These are phyloP conservation scores for Gymnocheta viridis DNA, from an alignment of 2,888 invertebrate species.

Conservation along the genomic window DNA sequence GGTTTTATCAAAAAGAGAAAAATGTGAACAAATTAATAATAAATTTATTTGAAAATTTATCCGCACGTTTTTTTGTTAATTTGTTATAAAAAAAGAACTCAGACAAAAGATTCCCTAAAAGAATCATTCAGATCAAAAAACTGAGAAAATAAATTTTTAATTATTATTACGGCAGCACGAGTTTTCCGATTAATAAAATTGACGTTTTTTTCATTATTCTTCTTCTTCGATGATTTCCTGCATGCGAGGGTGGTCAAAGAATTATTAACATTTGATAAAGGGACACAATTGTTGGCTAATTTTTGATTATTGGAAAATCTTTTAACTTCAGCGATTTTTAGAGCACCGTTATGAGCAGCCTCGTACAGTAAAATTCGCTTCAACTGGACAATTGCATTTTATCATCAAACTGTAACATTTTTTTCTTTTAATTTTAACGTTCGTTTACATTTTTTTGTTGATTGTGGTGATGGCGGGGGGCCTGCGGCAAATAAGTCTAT, in stretches of 20 bases:
- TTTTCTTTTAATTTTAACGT: neutral
- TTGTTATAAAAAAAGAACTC: neutral
- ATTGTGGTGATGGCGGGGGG: neutral
- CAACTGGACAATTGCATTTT: neutral
- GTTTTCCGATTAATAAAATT: neutral
- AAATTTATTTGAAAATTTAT: neutral
- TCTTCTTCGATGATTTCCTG: neutral
- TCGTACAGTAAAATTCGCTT: neutral
- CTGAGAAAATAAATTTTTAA: too few species aligned
- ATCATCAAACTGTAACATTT: neutral
- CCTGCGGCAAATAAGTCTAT: slow-evolving; percentile 4
- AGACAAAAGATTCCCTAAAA: neutral
- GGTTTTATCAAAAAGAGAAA: slow-evolving; percentile 6
- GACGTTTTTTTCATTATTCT: neutral
- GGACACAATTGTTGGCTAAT: too few species aligned
- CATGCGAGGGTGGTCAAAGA: neutral
- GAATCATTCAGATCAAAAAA: neutral
- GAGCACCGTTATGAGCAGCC: too few species aligned
- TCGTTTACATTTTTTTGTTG: neutral
- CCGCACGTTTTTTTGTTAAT: neutral
- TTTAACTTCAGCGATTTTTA: too few species aligned
- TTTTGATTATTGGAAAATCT: too few species aligned
- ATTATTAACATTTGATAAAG: neutral
- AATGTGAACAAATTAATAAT: slow-evolving; percentile 8
- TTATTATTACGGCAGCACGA: too few species aligned